Percentiles rank a stretch among this genome's conserved stretches.
Conservation (phyloP, 2,113 vertebrate species). For the Columba janthina region DNA sequence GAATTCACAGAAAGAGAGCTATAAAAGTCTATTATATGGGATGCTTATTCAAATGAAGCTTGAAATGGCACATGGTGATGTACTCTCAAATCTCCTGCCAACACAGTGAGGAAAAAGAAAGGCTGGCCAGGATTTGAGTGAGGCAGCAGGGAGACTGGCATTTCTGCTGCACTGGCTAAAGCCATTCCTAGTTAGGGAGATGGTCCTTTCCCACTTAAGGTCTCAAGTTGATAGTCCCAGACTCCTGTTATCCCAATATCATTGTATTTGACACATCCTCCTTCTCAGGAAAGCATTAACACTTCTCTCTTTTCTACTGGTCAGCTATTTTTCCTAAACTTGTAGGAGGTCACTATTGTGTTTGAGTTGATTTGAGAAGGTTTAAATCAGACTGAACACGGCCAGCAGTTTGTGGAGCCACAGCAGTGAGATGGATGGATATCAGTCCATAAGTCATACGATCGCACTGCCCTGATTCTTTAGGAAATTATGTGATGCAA, state of each 20-base stretch:
- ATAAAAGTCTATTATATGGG: conserved; percentile 34
- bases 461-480: neutral
- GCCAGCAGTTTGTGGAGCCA: neutral
- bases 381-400: neutral
- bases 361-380: neutral
- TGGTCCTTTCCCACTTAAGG: neutral
- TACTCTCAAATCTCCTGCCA: conserved; percentile 22
- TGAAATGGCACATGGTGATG: conserved; percentile 50
- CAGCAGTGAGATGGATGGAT: neutral
- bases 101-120: neutral
- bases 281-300: neutral
- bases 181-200: neutral
- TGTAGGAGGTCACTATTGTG: neutral
- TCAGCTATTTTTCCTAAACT: neutral
- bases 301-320: neutral
- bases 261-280: neutral
- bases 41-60: conserved; percentile 38
- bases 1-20: conserved; percentile 49
- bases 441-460: neutral
- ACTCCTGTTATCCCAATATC: neutral
- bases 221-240: neutral
- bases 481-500: neutral
- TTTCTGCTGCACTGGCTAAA: neutral
- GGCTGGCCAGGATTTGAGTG: neutral
- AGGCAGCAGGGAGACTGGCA: neutral